Evolutionary conservation across 2,797 vertebrate genomes (phyloP).

Genomic region (Sorex maritimensis): DNA sequence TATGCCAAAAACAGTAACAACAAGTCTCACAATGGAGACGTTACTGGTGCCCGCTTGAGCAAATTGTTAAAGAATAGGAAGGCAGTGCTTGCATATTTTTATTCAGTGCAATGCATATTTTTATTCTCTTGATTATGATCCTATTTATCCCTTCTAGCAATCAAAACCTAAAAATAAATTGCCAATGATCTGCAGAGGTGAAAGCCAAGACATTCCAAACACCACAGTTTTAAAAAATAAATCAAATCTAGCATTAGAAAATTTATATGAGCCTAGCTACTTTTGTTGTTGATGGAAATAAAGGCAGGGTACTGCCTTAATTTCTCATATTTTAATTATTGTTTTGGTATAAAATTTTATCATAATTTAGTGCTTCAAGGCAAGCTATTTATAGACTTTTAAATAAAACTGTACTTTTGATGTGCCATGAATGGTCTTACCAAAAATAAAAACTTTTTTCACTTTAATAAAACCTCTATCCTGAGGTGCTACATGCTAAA

Average conservation of each 20-base stretch:
- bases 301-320: slow-evolving; percentile 59
- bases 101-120: background rate
- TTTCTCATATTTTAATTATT: slow-evolving; percentile 56
- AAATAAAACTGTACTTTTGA: slow-evolving; percentile 39
- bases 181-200: slow-evolving; percentile 60
- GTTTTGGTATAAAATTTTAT: background rate
- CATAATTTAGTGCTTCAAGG: background rate
- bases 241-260: slow-evolving; percentile 51
- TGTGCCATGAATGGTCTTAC: no score
- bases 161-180: slow-evolving; percentile 39
- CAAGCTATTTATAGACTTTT: slow-evolving; percentile 15
- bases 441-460: background rate
- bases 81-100: no score
- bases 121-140: slow-evolving; percentile 67
- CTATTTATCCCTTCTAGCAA: background rate
- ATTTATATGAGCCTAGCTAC: slow-evolving; percentile 68
- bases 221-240: slow-evolving; percentile 42
- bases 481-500: background rate
- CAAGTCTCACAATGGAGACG: no score
- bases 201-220: slow-evolving; percentile 34
- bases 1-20: no score
- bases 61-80: no score
- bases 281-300: slow-evolving; percentile 61
- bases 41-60: no score
- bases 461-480: background rate